These are phyloP conservation scores for Tinea trinotella DNA, from an alignment of 2,888 invertebrate species.

Conservation along the genomic window DNA sequence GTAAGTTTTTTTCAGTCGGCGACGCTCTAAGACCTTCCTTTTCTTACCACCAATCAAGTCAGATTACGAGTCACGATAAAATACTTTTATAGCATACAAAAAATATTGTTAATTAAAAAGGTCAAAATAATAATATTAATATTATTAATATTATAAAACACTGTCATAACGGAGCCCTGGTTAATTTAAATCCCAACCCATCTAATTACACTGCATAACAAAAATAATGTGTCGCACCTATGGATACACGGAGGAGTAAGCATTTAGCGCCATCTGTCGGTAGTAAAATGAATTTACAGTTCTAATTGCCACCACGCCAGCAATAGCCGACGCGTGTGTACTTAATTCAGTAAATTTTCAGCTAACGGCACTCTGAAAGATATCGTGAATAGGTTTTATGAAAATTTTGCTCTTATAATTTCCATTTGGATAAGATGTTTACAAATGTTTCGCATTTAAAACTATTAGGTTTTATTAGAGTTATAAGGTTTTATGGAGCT, in stretches of 20 bases:
- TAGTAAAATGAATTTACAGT: constrained; percentile 60
- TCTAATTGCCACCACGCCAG: constrained; percentile 60
- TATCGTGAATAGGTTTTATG: constrained; percentile 15
- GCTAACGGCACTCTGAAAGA: constrained; percentile 16
- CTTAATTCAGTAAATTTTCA: constrained; percentile 36
- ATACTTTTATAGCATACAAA: too few species aligned
- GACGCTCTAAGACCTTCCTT: too few species aligned
- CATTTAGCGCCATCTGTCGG: constrained; percentile 61
- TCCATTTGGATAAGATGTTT: not conserved
- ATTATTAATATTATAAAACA: not conserved
- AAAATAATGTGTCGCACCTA: not conserved
- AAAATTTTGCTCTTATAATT: constrained; percentile 18
- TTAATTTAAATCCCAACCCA: not conserved
- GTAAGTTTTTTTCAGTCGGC: too few species aligned
- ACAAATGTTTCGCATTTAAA: not conserved
- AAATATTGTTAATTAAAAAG: too few species aligned
- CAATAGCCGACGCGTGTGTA: constrained; percentile 56
- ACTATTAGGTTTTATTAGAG: too few species aligned
- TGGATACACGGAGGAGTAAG: constrained; percentile 20
- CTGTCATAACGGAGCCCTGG: too few species aligned
- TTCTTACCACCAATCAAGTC: too few species aligned
- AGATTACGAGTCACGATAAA: too few species aligned
- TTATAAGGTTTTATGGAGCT: too few species aligned
- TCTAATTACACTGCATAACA: constrained; percentile 2
- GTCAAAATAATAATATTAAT: too few species aligned